Base-by-base conservation (phyloP, 2,888 invertebrate species). In the Crocallis elinguaria region DNA sequence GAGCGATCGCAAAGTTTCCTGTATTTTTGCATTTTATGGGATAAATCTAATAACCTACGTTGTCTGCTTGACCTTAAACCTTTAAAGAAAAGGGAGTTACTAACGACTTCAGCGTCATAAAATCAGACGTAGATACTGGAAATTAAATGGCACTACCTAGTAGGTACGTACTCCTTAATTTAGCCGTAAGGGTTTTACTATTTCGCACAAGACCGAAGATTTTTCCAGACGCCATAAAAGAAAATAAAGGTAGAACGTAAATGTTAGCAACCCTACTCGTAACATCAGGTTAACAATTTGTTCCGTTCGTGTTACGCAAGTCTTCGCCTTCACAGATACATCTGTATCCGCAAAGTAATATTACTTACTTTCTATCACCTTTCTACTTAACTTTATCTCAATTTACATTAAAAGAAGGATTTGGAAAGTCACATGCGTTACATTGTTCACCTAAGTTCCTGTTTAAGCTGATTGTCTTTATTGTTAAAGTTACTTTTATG, bases 291-390 rank as follows among this genome's bases (percentile, higher is more conserved):
- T 32, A 27, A 43, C 42, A 30, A 43, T 43, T 57, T 50, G 55
- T 64, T 64, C 61, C 61, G 64, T 46, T 55, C 46, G 53, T 49
- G 35, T 64, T 64, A 54, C 53, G 61, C 55, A 64, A 64, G 33
- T 29, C 30, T 42, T 30, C 29, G 41, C 53, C 52, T 53, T 60
- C 53, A 53, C 57, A 59, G 55, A 45, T 41, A 33, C 46, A 46
- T 56, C 45, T 52, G 30, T 59, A 59, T 62, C 57, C 55, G 62
- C 49, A 35, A 51, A 38, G 33, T 12, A 36, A 16, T 57, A 69
- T 66, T 66, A n/a, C n/a, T n/a, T n/a, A 69, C 66, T 66, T 66
- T 67, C 67, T 69, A 66, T 46, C 61, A 56, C 58, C 62, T 66
- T 61, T 64, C 64, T 64, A 66, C 46, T 60, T 53, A 58, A 42